Base-by-base conservation (phyloP, 2,113 vertebrate genomes). In the Vanacampus margaritifer region DNA sequence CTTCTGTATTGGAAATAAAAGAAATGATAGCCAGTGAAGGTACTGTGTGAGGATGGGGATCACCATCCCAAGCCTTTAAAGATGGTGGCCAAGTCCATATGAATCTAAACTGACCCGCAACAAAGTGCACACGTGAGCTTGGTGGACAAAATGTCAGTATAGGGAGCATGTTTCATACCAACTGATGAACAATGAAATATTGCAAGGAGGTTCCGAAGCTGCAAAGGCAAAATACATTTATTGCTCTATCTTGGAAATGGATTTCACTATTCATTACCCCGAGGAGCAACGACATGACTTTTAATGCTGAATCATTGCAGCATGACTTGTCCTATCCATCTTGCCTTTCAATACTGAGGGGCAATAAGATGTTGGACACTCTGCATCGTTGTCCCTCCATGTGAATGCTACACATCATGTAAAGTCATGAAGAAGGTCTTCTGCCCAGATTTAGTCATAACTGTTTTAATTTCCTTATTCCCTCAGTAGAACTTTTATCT, bases 231-330 rank as follows among this genome's bases (percentile, higher is more conserved):
- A 75, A 72, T 89, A 92, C 91, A 87, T 92, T 93, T 93, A 92
- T 89, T 79, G 86, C 80, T 86, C 88, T 88, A 92, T 93, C 88
- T 89, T 91, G 87, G 88, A 92, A 93, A 92, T 91, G 84, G 86
- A 92, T 92, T 93, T 91, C 83, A 79, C 86, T 88, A 87, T 90
- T 90, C 88, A 92, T 91, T 91, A 90, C 88, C 88, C 84, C 72
- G 75, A 71, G 75, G 76, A 83, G 87, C 89, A 89, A 92, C 88
- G 89, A 89, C 87, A 91, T 80, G 87, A 75, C 80, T 85, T 89
- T 92, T 89, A 91, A 89, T 90, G 90, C 84, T 86, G 86, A 89
- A 89, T 88, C 89, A 84, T 75, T 65, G 82, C 71, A 77, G 57
- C 66, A 32, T 78, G 78, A 70, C 75, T 72, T 76, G 67, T 75